Base-by-base conservation (phyloP, 2,888 invertebrate species). In the Brachyopa scutellaris region DNA sequence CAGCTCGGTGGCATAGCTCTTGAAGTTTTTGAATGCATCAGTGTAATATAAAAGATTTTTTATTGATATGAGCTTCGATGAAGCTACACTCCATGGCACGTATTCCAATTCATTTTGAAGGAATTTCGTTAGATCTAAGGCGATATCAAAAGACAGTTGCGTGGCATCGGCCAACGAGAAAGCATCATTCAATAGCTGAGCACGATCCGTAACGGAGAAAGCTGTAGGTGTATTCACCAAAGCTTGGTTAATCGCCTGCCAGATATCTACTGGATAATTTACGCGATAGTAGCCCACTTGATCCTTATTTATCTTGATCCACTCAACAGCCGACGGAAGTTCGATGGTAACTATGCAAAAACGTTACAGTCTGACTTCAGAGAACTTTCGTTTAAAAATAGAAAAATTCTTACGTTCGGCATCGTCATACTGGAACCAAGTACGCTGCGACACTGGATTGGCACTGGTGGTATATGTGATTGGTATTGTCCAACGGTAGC, bases 201-300 rank as follows among this genome's bases (percentile, higher is more conserved):
- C 93, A 84, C 96, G 93, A 88, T 98, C 97, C 0, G 94, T 92
- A 70, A 92, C 90, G 4, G 92, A 91, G 1, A 95, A 88, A 90
- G 76, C 79, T 2, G 84, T 85, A 1, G 85, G 87, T 0, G 84
- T 86, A 0, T 51, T 69, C 4, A 86, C 84, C 0, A 94, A 87
- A 2, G 91, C 88, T 0, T 88, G 86, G 6, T 76, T 86, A 7
- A 90, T 73, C 2, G 84, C 84, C 17, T 90, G 85, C 97, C 97
- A 97, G 86, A 94, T 92, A 0, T 91, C 90, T 1, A 88, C 84
- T 0, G 93, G 92, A 88, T 98, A 98, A 88, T 97, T 97, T 0
- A 98, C 96, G 70, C 97, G 92, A 89, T 97, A 98, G 89, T 95
- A 98, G 0, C 98, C 97, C 8, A 95, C 92, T 92, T 97, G 96